A percentile compares a stretch with the other conserved stretches of the same genome.
phyloP scores from a whole-genome alignment of 2,113 vertebrate genomes.

The Rana temporaria region DNA sequence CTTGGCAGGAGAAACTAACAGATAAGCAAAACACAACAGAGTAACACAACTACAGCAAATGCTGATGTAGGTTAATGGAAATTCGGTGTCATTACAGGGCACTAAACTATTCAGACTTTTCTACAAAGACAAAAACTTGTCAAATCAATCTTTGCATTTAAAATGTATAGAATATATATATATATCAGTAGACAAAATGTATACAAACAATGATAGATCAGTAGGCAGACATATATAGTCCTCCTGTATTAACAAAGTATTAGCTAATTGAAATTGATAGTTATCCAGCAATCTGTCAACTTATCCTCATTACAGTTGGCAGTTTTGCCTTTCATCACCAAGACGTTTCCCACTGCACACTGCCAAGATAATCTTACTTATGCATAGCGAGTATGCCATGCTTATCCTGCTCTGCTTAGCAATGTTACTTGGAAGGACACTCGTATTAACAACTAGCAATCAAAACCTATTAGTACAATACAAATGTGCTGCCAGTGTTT shows the following conservation, averaged over 20 bases:
- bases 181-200: background rate
- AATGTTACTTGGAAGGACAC: conserved; percentile 53
- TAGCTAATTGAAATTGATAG: conserved; percentile 44
- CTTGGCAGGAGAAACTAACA: background rate
- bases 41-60: background rate
- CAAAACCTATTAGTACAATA: background rate
- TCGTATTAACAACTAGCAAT: conserved; percentile 25
- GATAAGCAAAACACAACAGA: background rate
- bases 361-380: conserved; percentile 55
- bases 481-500: background rate
- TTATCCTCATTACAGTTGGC: conserved; percentile 53
- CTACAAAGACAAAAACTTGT: background rate
- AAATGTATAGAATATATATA: background rate
- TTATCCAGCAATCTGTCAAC: conserved; percentile 46
- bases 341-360: conserved; percentile 28
- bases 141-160: background rate
- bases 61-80: background rate
- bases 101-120: background rate
- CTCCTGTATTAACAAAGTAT: conserved; percentile 15
- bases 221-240: background rate
- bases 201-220: background rate
- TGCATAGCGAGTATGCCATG: conserved; percentile 18
- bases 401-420: conserved; percentile 47
- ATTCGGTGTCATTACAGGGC: too few species aligned
- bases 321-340: conserved; percentile 37